phyloP scores from a whole-genome alignment of 2,113 vertebrate species.

The Callipepla californica region DNA sequence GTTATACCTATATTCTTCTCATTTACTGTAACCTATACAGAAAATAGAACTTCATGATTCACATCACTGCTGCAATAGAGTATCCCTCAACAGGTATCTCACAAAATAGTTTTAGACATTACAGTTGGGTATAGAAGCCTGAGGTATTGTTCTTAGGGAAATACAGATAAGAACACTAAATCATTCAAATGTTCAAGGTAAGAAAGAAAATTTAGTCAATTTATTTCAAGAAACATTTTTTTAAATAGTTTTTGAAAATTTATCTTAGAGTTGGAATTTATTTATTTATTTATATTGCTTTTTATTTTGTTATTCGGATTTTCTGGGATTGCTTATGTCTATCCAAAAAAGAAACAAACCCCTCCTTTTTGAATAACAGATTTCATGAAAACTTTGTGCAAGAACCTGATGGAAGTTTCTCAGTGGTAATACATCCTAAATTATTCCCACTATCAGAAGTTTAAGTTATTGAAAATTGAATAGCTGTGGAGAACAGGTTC shows the following conservation, averaged over 20 bases:
- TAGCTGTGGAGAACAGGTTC: neutral
- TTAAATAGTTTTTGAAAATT: neutral
- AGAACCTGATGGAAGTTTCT: neutral
- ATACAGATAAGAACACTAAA: neutral
- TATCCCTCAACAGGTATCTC: neutral
- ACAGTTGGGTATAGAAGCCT: neutral
- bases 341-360: neutral
- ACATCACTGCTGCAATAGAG: neutral
- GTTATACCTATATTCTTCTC: too few relatives aligned
- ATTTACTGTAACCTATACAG: neutral
- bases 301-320: neutral
- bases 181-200: accelerated
- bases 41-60: neutral
- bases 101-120: neutral
- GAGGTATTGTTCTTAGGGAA: neutral
- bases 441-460: neutral
- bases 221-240: neutral
- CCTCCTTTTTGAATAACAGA: neutral
- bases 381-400: neutral
- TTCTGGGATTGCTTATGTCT: neutral
- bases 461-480: neutral
- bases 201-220: neutral
- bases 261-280: neutral
- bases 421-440: neutral
- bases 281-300: neutral